phyloP scores from a whole-genome alignment of 1,140 invertebrate genomes.

The Stegodyphus mimosarum region DNA sequence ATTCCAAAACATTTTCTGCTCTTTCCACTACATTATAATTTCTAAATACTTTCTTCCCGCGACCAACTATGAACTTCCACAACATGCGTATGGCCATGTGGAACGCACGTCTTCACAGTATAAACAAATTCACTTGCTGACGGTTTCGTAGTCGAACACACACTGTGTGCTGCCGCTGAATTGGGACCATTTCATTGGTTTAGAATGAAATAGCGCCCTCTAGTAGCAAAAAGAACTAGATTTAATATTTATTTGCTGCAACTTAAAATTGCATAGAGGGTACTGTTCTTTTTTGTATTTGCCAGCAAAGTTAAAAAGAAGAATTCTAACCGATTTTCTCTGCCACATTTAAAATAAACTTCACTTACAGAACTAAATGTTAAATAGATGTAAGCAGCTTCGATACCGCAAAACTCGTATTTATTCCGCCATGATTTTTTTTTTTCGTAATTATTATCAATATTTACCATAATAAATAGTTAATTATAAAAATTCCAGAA shows the following conservation, averaged over 20 bases:
- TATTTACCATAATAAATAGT: too few relatives aligned
- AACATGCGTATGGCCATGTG: constrained; percentile 31
- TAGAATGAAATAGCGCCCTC: neutral
- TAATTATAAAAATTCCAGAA: too few relatives aligned
- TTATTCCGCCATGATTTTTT: too few relatives aligned
- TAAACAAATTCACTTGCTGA: neutral
- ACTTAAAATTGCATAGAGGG: too few relatives aligned
- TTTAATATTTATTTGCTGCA: neutral
- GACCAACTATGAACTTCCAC: constrained; percentile 7
- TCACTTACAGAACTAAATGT: too few relatives aligned
- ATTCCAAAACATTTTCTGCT: constrained; percentile 46
- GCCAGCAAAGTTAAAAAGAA: too few relatives aligned
- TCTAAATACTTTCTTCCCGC: constrained; percentile 10
- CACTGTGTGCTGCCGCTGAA: neutral
- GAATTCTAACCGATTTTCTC: too few relatives aligned
- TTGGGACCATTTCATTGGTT: neutral
- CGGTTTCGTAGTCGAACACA: neutral
- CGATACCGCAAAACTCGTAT: too few relatives aligned
- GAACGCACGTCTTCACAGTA: neutral
- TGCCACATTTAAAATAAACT: too few relatives aligned
- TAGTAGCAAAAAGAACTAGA: neutral
- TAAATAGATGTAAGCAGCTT: too few relatives aligned
- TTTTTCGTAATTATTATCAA: too few relatives aligned
- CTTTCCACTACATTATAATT: constrained; percentile 55
- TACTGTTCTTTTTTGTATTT: too few relatives aligned